Evolutionary conservation across 2,113 vertebrate species (phyloP), one percentile per base, ranked within the genome.

Genomic region (Rynchops niger): DNA sequence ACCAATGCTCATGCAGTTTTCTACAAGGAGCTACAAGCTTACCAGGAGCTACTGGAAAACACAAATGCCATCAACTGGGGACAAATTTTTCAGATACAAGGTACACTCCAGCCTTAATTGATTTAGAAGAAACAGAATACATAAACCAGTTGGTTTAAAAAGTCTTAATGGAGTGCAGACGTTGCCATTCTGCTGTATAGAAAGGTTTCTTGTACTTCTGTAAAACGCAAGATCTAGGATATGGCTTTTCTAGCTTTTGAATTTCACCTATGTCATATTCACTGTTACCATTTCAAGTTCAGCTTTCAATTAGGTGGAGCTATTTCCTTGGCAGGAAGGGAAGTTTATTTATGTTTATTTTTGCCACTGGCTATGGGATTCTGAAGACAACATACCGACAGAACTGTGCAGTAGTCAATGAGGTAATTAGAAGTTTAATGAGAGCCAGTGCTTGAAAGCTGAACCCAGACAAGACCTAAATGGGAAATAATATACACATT

Each of bases 11-110:
- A 95, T 45, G 96, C 97, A 72, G 97, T 97, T 56, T 98, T 97
- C 94, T 98, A 97, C 73, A 98, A 95, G 32, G 96, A 97, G 22
- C 19, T 90, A n/a, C 53, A 16, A 8, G 88, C 82, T 62, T 98
- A 96, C 69, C 69, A 4, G 47, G 83, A 55, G 36, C 86, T 98
- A 5, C 43, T 98, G 43, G 93, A 96, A 91, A 91, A 97, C 53
- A 47, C 5, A 34, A 87, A 93, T 76, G 90, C 93, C 43, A 85
- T 98, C 78, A 98, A 97, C 76, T 97, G 97, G 96, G 63, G 95
- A 14, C 97, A 97, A 73, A 77, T 93, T 81, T 98, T 97, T 94
- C 97, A 97, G 88, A 97, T 97, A 93, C 97, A 98, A 86, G 96
- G 97, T 98, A 61, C 96, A 80, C 27, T 83, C 15, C 91, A 69